These are phyloP conservation scores for Amblyornis subalaris DNA, from an alignment of 2,113 vertebrate species.

Conservation along the genomic window DNA sequence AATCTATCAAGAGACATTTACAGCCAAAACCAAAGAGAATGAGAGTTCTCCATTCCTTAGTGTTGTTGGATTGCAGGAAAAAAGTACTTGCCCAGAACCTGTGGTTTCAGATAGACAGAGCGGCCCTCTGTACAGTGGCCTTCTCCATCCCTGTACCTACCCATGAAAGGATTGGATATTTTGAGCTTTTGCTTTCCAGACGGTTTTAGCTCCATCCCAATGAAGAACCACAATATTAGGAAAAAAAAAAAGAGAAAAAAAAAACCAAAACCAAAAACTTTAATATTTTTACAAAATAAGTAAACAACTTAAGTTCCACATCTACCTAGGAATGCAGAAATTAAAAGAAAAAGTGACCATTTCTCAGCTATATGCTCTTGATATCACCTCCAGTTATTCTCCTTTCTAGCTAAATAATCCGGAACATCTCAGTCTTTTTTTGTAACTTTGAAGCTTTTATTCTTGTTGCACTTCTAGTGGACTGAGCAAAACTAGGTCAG, in stretches of 20 bases:
- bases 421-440: not conserved
- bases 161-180: not conserved
- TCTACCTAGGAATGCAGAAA: not conserved
- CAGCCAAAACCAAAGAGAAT: not conserved
- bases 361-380: not conserved
- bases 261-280: accelerated
- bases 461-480: not conserved
- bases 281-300: not conserved
- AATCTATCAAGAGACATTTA: not conserved
- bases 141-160: not conserved
- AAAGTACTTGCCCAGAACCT: not conserved
- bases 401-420: not conserved
- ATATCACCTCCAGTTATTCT: not conserved
- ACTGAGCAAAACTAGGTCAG: not conserved
- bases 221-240: not conserved
- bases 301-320: not conserved
- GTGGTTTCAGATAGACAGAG: not conserved
- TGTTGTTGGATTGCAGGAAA: not conserved
- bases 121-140: not conserved
- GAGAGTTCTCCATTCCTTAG: not conserved
- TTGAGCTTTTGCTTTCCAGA: not conserved
- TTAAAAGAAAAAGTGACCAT: not conserved
- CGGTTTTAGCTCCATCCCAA: not conserved
- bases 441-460: not conserved
- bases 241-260: accelerated